phyloP scores from a whole-genome alignment of 2,797 vertebrate genomes.

The Orestias chungarensis region DNA sequence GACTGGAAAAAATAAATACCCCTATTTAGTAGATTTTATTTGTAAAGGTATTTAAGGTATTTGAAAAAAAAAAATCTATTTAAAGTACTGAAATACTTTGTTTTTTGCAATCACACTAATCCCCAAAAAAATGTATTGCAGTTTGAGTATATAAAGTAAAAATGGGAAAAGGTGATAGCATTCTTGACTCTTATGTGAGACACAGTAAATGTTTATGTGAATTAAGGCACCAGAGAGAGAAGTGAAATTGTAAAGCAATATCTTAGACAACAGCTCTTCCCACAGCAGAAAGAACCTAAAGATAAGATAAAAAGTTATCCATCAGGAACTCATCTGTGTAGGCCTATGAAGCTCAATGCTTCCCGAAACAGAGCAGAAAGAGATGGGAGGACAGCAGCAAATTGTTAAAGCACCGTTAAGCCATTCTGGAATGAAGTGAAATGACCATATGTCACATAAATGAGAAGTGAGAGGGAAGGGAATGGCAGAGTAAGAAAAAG shows the following conservation, averaged over 20 bases:
- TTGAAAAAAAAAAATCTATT: no score
- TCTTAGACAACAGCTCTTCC: conserved; percentile 41
- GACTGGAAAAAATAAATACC: neutral
- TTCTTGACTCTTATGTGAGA: neutral
- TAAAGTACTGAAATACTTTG: neutral
- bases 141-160: neutral
- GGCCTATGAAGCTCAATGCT: conserved; percentile 50
- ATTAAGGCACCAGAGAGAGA: conserved; percentile 21
- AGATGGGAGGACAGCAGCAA: conserved; percentile 63
- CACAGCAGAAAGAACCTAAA: conserved; percentile 40
- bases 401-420: conserved; percentile 70
- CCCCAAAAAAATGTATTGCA: neutral
- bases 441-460: conserved; percentile 72
- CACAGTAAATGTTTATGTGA: conserved; percentile 1
- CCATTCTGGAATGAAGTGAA: conserved; percentile 71
- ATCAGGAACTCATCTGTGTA: conserved; percentile 40
- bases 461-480: conserved; percentile 65
- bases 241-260: conserved; percentile 31
- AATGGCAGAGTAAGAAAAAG: conserved; percentile 52
- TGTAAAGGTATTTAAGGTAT: neutral
- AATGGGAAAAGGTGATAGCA: neutral
- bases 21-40: neutral
- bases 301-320: conserved; percentile 51
- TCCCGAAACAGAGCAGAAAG: conserved; percentile 58
- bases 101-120: neutral